A percentile compares a stretch with the other conserved stretches of the same genome.
These are phyloP conservation scores for Drosophila subobscura DNA, from an alignment of 1,140 invertebrate genomes.

Conservation along the genomic window DNA sequence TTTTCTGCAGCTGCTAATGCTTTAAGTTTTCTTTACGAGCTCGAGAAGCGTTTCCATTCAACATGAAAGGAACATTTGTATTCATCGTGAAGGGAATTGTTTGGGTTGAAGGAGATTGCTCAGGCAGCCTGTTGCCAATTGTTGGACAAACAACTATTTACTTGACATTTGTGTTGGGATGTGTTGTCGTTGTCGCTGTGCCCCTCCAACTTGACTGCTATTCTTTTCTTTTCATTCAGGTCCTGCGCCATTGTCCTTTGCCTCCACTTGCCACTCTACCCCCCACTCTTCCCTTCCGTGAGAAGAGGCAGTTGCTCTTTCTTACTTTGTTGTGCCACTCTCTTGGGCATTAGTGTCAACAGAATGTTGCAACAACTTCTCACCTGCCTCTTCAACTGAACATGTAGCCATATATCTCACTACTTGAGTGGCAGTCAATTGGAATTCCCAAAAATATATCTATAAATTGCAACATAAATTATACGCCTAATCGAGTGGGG, in stretches of 20 bases:
- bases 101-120: constrained; percentile 12
- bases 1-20: constrained; percentile 2
- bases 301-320: constrained; percentile 20
- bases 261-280: constrained; percentile 5
- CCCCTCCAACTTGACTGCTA: constrained; percentile 57
- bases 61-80: constrained; percentile 6
- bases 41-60: background rate
- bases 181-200: constrained; percentile 21
- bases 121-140: constrained; percentile 65
- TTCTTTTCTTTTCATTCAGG: constrained; percentile 46
- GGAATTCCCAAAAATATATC: constrained; percentile 45
- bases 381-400: constrained; percentile 27
- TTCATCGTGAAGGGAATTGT: constrained; percentile 20
- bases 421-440: constrained; percentile 60
- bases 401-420: constrained; percentile 14
- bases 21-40: constrained; percentile 7
- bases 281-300: background rate
- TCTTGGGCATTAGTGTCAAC: constrained; percentile 74
- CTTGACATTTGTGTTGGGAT: constrained; percentile 44
- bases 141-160: constrained; percentile 66
- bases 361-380: constrained; percentile 45
- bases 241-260: constrained; percentile 37
- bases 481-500: constrained; percentile 50
- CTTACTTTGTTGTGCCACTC: constrained; percentile 2
- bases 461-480: constrained; percentile 77